Evolutionary conservation across 2,888 invertebrate species (phyloP).

Genomic region (Romanomermis culicivorax): DNA sequence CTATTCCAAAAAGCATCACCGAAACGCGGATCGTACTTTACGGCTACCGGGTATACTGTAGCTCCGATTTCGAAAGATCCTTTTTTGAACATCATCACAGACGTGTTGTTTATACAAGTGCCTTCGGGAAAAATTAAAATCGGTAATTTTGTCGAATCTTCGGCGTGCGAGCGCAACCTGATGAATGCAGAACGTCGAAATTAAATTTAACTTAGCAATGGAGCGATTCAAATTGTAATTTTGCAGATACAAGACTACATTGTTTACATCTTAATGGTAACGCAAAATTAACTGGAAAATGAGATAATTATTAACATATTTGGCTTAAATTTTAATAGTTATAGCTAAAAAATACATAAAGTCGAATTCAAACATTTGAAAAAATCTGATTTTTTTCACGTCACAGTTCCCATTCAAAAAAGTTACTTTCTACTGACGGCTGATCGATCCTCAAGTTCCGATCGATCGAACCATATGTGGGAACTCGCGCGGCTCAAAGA

Average conservation of each 20-base stretch:
- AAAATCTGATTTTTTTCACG: no score
- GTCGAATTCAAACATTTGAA: no score
- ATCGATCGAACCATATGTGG: slow-evolving; percentile 95
- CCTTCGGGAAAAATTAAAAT: slow-evolving; percentile 97
- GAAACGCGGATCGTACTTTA: slow-evolving; percentile 90
- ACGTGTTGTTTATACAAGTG: slow-evolving; percentile 98
- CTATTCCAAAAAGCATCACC: slow-evolving; percentile 99
- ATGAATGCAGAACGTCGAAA: slow-evolving; percentile 16
- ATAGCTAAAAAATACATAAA: no score
- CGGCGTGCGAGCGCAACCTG: slow-evolving; percentile 73
- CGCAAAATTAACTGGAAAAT: not conserved
- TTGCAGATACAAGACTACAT: no score
- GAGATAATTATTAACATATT: not conserved
- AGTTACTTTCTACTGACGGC: slow-evolving; percentile 71
- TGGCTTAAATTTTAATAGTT: no score
- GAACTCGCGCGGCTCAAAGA: slow-evolving; percentile 78
- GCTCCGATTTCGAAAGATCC: slow-evolving; percentile 96
- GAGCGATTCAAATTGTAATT: not conserved
- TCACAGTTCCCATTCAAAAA: no score
- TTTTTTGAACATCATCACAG: slow-evolving; percentile 99
- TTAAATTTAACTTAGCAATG: not conserved
- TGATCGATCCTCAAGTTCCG: slow-evolving; percentile 74
- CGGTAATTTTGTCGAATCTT: slow-evolving; percentile 73
- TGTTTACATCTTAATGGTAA: not conserved
- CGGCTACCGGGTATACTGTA: slow-evolving; percentile 89